Base-by-base conservation (phyloP, 2,797 vertebrate species). In the Hyperoplus immaculatus region DNA sequence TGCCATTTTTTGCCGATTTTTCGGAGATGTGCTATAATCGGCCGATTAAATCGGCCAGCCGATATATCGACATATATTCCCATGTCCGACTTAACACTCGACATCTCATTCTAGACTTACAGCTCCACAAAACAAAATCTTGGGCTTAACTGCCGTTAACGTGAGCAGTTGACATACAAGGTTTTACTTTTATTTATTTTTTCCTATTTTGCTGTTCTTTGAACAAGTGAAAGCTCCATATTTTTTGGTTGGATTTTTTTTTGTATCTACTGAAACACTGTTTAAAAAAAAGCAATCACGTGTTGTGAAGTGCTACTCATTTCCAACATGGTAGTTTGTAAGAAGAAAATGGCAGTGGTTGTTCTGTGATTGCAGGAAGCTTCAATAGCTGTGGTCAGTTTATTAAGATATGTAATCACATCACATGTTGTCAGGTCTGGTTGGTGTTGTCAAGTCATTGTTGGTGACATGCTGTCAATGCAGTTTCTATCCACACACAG, bases 321-420 rank as follows among this genome's bases (percentile, higher is more conserved):
- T 41, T 8, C 11, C 3, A 13, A 18, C 38, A 11, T 29, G 39
- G 15, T 59, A 29, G 29, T 29, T 29, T 29, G 29, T 29, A 29
- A 29, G 3, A 3, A 29, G 29, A 29, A 29, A 29, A 29, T 29
- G 3, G 45, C 18, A 2, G 39, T 16, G 6, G 21, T 14, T 18
- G 46, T 6, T 61, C 36, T 57, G 16, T 60, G 64, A 68, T 46
- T 69, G 53, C 15, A 43, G 55, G 55, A 49, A 47, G 29, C 8
- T 1, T 5, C 4, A 8, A 13, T 5, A 11, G 12, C 45, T 50
- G 9, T 16, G 29, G 41, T 63, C 59, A 46, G 3, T 29, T 55
- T 51, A 14, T 59, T 54, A 9, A 14, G 39, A 47, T 12, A 15
- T 58, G 14, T 39, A 50, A 61, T 60, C 38, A 6, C 54, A 6